Conservation (phyloP, 2,113 vertebrate genomes). For the Calyptommatus sinebrachiatus region DNA sequence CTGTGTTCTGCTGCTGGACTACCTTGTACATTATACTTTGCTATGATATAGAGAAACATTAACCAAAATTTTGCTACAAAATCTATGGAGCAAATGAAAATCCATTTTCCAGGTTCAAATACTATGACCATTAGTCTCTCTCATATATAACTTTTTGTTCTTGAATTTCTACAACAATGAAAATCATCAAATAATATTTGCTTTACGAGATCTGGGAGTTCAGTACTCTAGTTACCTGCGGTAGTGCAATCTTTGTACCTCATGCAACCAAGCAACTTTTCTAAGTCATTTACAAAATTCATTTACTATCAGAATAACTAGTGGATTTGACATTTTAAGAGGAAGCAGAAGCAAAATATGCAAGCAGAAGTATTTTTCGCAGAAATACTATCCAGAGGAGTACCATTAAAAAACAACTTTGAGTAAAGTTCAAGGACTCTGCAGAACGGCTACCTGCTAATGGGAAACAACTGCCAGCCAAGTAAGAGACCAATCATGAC, state of each 20-base stretch:
- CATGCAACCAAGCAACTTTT: neutral
- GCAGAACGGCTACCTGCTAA: neutral
- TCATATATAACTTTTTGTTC: neutral
- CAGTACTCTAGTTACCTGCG: neutral
- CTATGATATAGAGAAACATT: neutral
- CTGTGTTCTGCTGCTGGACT: slow-evolving; percentile 42
- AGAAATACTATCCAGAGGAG: neutral
- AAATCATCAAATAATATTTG: slow-evolving; percentile 17
- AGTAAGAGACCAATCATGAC: too few species aligned
- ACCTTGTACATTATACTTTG: slow-evolving; percentile 40
- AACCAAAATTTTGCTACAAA: slow-evolving; percentile 9
- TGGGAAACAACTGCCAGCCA: too few species aligned
- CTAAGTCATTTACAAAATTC: neutral
- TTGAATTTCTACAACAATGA: neutral
- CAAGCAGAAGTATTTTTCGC: neutral
- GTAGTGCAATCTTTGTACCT: neutral
- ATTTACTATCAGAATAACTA: neutral
- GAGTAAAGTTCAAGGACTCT: neutral
- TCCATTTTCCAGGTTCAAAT: neutral
- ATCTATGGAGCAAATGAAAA: slow-evolving; percentile 12
- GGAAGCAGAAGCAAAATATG: neutral
- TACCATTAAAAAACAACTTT: neutral
- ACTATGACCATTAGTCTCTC: neutral
- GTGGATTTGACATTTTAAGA: neutral
- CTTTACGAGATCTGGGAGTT: slow-evolving; percentile 3